Evolutionary conservation across 2,888 invertebrate species (phyloP).

Genomic region (Eilema caniola): DNA sequence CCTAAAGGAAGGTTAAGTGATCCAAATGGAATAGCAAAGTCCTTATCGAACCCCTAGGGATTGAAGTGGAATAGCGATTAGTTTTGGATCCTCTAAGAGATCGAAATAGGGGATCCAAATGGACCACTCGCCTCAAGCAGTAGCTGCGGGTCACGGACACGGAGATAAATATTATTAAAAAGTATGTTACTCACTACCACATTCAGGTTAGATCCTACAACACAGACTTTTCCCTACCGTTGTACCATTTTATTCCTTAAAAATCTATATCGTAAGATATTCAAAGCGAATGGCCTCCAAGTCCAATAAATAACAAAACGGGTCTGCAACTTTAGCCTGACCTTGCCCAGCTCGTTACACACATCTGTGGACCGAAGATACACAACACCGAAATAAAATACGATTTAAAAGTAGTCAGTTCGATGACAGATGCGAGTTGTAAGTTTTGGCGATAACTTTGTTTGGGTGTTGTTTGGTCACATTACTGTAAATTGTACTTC

Average conservation of each 20-base stretch:
- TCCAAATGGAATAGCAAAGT: no score
- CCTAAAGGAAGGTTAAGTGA: no score
- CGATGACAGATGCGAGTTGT: neutral
- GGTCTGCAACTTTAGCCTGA: constrained; percentile 14
- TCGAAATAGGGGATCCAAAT: no score
- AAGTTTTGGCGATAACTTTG: neutral
- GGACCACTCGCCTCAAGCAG: no score
- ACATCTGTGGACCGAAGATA: constrained; percentile 20
- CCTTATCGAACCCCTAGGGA: no score
- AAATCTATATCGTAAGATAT: constrained; percentile 22
- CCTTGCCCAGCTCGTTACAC: constrained; percentile 21
- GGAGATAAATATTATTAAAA: no score
- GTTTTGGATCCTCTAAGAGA: no score
- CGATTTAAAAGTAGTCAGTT: neutral
- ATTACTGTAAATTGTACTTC: neutral
- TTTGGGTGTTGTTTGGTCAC: neutral
- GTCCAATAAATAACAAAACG: constrained; percentile 29
- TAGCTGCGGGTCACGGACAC: no score
- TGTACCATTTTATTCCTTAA: neutral
- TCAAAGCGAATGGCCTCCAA: constrained; percentile 20
- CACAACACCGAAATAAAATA: constrained; percentile 1
- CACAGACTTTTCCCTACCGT: neutral
- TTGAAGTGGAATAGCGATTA: no score
- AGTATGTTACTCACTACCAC: no score
- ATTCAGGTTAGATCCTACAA: no score